phyloP scores from a whole-genome alignment of 1,140 invertebrate genomes.

The Protaetia brevitarsis region DNA sequence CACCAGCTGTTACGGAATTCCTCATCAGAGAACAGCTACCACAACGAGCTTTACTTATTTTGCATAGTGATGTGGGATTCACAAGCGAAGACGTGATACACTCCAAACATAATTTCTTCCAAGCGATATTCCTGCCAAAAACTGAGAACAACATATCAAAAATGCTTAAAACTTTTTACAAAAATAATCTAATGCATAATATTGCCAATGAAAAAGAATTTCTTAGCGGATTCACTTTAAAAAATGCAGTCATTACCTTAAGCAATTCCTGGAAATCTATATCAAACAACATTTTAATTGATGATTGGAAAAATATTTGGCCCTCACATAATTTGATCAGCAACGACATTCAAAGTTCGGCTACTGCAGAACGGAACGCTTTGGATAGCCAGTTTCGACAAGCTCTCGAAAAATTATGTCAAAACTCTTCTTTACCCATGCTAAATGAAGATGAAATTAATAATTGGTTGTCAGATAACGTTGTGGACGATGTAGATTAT shows the following conservation, averaged over 20 bases:
- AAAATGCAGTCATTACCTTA: too few species aligned
- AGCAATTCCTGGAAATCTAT: too few species aligned
- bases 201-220: too few species aligned
- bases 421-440: neutral
- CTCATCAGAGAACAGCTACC: neutral
- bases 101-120: neutral
- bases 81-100: neutral
- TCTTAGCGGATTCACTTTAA: too few species aligned
- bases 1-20: neutral
- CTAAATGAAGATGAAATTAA: neutral
- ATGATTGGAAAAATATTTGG: too few species aligned
- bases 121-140: neutral
- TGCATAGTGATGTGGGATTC: neutral
- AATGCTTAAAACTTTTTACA: neutral
- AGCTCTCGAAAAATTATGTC: neutral
- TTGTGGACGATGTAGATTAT: neutral
- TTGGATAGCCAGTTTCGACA: neutral
- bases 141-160: neutral
- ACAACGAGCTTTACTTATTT: neutral
- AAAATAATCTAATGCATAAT: neutral
- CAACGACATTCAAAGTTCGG: too few species aligned
- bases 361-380: too few species aligned
- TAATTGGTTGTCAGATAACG: neutral
- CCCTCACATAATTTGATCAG: too few species aligned
- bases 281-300: too few species aligned